Conservation (phyloP, 2,888 invertebrate genomes). For the Callinectes sapidus region DNA sequence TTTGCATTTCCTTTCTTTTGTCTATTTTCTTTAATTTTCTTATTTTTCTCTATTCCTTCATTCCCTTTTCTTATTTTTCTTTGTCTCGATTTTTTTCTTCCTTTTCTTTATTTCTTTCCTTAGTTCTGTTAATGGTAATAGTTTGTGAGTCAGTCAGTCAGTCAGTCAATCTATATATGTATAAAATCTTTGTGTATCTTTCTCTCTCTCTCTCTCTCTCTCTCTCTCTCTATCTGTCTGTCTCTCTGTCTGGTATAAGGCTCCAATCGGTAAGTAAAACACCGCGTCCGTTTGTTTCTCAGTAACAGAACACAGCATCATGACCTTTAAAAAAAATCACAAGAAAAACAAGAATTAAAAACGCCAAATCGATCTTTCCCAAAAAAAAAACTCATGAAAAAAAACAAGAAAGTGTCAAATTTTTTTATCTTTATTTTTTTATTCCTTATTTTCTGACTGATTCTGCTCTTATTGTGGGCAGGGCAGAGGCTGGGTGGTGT, state of each 20-base stretch:
- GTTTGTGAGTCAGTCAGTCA: too few species aligned
- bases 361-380: too few species aligned
- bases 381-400: too few species aligned
- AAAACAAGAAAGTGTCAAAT: too few species aligned
- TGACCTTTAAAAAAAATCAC: too few species aligned
- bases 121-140: too few species aligned
- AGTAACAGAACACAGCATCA: too few species aligned
- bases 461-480: background rate
- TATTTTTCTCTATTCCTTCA: background rate
- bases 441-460: background rate
- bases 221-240: background rate
- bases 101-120: too few species aligned
- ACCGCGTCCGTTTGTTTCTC: too few species aligned
- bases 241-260: background rate
- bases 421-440: background rate
- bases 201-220: background rate
- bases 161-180: too few species aligned
- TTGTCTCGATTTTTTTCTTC: background rate
- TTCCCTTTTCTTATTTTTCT: background rate
- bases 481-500: conserved; percentile 15
- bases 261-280: background rate
- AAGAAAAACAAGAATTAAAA: too few species aligned
- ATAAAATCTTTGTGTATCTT: background rate
- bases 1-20: background rate
- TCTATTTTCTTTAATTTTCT: background rate